Evolutionary conservation across 2,797 vertebrate genomes (phyloP).

Genomic region (Hippopotamyrus pictus): DNA sequence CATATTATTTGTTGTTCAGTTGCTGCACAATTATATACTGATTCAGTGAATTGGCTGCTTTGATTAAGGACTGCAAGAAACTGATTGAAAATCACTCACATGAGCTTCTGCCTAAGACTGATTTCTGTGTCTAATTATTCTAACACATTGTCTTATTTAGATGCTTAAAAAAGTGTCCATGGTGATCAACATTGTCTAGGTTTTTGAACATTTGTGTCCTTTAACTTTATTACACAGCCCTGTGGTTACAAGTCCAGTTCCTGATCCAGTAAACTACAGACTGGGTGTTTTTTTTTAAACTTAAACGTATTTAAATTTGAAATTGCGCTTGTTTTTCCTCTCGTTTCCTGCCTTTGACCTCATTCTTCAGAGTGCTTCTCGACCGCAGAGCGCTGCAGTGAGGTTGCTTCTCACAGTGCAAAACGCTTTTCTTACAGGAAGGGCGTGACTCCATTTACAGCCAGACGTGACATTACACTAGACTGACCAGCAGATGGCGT

Average conservation of each 20-base stretch:
- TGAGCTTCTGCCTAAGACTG: background rate
- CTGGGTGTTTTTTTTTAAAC: background rate
- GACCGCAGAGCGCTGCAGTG: background rate
- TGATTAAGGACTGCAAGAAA: background rate
- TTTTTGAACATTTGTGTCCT: background rate
- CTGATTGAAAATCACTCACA: background rate
- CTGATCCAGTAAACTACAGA: background rate
- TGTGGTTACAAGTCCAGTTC: background rate
- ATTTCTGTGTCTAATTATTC: background rate
- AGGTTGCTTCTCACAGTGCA: background rate
- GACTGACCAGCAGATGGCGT: background rate
- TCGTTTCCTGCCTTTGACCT: constrained; percentile 21
- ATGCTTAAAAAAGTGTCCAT: background rate
- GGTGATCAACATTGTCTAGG: background rate
- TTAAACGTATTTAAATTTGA: background rate
- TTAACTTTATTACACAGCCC: background rate
- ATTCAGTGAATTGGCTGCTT: background rate
- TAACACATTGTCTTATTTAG: background rate
- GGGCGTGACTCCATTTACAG: background rate
- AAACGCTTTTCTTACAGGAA: background rate
- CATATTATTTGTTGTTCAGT: background rate
- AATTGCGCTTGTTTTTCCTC: background rate
- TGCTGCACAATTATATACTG: background rate
- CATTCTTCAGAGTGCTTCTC: background rate
- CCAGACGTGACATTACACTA: background rate